phyloP scores from a whole-genome alignment of 2,113 vertebrate species.

The Vulpes vulpes region DNA sequence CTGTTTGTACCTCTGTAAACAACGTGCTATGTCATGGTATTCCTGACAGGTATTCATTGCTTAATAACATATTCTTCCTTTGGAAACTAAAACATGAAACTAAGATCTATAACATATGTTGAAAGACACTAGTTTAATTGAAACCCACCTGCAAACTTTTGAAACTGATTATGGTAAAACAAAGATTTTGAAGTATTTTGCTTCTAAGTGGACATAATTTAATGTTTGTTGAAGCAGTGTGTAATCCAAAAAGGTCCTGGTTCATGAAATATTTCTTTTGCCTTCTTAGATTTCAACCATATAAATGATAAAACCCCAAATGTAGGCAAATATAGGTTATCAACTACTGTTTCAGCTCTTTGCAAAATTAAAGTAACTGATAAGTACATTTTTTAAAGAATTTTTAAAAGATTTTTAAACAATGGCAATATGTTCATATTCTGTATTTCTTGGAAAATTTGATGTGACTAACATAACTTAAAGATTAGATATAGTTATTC shows the following conservation, averaged over 20 bases:
- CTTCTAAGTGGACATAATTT: constrained; percentile 71
- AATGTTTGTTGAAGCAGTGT: constrained; percentile 69
- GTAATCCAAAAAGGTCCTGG: not conserved
- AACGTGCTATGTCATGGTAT: constrained; percentile 95
- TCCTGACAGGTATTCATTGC: constrained; percentile 95
- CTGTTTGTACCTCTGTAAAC: constrained; percentile 96
- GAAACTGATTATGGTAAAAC: constrained; percentile 68
- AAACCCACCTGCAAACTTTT: constrained; percentile 63
- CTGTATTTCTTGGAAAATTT: constrained; percentile 83
- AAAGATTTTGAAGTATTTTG: constrained; percentile 72
- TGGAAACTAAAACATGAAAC: constrained; percentile 77
- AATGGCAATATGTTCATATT: constrained; percentile 77
- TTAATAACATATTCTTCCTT: constrained; percentile 84
- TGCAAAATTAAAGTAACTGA: constrained; percentile 79
- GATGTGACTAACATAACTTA: constrained; percentile 82
- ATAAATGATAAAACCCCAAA: constrained; percentile 73
- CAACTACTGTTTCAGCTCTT: constrained; percentile 77
- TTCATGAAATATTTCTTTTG: constrained; percentile 60
- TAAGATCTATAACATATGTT: constrained; percentile 75
- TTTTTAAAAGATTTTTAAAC: constrained; percentile 72
- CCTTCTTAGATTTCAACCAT: constrained; percentile 60
- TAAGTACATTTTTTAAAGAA: constrained; percentile 74
- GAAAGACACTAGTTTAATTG: constrained; percentile 74
- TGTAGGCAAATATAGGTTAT: constrained; percentile 60
- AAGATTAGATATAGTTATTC: constrained; percentile 88